Base-by-base conservation (phyloP, 2,797 vertebrate genomes). In the Coluber constrictor region DNA sequence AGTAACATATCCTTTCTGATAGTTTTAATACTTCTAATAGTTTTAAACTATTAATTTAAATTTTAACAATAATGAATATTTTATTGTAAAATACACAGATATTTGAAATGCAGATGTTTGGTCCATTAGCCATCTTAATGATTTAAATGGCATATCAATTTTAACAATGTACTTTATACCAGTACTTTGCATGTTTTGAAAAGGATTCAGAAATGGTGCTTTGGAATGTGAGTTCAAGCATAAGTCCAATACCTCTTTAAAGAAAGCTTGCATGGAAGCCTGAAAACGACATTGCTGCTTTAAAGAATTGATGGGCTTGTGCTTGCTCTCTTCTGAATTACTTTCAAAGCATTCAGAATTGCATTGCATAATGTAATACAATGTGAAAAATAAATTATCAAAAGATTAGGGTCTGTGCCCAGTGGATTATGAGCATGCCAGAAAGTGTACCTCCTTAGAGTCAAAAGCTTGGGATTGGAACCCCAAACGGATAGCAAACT, bases 1-100 rank as follows among this genome's bases (percentile, higher is more conserved):
- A 83, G 20, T 83, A 25, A 83, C 18, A 79, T 43, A 79, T 23
- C 37, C 74, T 79, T 79, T 43, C 0, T 47, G 51, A 54, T 54
- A 54, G 51, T 2, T 54, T 54, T 54, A 54, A 54, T 54, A 9
- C 51, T 54, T 54, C 51, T 54, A 54, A 54, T 54, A 54, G 9
- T 83, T 83, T 83, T 87, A 63, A 63, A 54, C 10, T 43, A 43
- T 12, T n/a, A 8, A 66, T 90, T 93, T 47, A 37, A 61, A 55
- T 91, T 93, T 91, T 55, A 93, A 61, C 11, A 91, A 37, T 79
- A 90, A 51, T 87, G 86, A 25, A 87, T 87, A 55, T 32, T 59
- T 16, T 59, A 90, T 8, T 79, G 32, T 37, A 90, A 90, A 66
- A 74, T 25, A 29, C 54, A 87, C 23, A 56, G 2, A 59, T 51